Percentiles rank a stretch among this genome's conserved stretches.
Evolutionary conservation across 2,888 invertebrate species (phyloP).

Genomic region (Philaethria dido): DNA sequence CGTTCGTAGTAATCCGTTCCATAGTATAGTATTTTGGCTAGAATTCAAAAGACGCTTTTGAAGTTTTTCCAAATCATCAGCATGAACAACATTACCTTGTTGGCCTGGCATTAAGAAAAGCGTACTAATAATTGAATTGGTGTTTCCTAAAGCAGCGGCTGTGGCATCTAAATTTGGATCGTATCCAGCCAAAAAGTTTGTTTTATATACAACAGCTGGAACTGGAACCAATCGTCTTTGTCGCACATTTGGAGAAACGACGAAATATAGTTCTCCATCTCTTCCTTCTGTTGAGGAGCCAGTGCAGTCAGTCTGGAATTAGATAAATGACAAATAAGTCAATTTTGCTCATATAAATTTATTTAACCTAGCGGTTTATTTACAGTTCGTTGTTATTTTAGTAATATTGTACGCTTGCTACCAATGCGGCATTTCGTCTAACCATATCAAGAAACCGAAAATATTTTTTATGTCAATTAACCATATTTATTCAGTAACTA

Average conservation of each 20-base stretch:
- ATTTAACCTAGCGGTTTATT: neutral
- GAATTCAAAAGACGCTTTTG: slow-evolving; percentile 88
- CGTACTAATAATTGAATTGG: slow-evolving; percentile 89
- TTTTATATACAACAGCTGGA: slow-evolving; percentile 91
- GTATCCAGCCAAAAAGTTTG: slow-evolving; percentile 92
- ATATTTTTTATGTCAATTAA: no score
- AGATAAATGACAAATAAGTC: slow-evolving; percentile 18
- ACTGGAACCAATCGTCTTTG: slow-evolving; percentile 92
- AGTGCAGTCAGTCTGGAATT: slow-evolving; percentile 90
- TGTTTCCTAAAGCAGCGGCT: slow-evolving; percentile 89
- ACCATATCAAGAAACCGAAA: no score
- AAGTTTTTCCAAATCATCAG: slow-evolving; percentile 89
- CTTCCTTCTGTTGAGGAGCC: slow-evolving; percentile 89
- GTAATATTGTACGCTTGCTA: no score
- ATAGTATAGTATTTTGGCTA: slow-evolving; percentile 87
- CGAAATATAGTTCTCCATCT: slow-evolving; percentile 94
- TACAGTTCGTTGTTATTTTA: no score
- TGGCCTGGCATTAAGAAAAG: slow-evolving; percentile 94
- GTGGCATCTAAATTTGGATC: slow-evolving; percentile 93
- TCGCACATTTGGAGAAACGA: slow-evolving; percentile 90
- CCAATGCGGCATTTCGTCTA: no score
- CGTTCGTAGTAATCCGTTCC: slow-evolving; percentile 89
- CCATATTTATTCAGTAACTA: no score
- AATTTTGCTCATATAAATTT: no score
- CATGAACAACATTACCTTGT: slow-evolving; percentile 91